Conservation (phyloP, 1,140 invertebrate species). For the Atta texana region DNA sequence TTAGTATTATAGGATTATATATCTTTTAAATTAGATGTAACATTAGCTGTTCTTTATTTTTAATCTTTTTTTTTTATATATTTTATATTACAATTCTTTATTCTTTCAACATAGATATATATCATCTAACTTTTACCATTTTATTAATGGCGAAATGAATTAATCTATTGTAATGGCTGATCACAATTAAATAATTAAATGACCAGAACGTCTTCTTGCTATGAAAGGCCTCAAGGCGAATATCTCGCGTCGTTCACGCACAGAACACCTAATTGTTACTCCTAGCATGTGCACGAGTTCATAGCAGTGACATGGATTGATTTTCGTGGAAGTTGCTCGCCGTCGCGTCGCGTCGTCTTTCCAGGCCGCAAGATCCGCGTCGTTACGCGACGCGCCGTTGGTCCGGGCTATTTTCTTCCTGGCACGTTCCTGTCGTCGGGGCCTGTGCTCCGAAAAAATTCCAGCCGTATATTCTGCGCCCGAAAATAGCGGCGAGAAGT, state of each 20-base stretch:
- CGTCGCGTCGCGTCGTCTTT: conserved; percentile 62
- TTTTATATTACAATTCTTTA: not conserved
- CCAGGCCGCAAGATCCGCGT: conserved; percentile 69
- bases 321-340: conserved; percentile 55
- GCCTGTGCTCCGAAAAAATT: conserved; percentile 56
- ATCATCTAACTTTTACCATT: not conserved
- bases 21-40: not conserved
- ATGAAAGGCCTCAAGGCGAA: not conserved
- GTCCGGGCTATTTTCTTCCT: conserved; percentile 75
- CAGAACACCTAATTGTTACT: conserved; percentile 38
- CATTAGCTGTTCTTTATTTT: not conserved
- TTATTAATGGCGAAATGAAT: not conserved
- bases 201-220: not conserved
- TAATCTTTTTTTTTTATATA: not conserved
- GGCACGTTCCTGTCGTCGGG: conserved; percentile 72
- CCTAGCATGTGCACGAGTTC: conserved; percentile 16
- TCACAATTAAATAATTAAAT: not conserved
- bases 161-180: not conserved
- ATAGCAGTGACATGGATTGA: conserved; percentile 45
- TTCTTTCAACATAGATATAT: not conserved
- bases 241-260: not conserved
- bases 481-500: conserved; percentile 70
- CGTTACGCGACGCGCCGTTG: conserved; percentile 71
- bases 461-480: conserved; percentile 59
- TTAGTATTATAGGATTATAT: not conserved